phyloP scores from a whole-genome alignment of 2,113 vertebrate species.

The Taxidea taxus region DNA sequence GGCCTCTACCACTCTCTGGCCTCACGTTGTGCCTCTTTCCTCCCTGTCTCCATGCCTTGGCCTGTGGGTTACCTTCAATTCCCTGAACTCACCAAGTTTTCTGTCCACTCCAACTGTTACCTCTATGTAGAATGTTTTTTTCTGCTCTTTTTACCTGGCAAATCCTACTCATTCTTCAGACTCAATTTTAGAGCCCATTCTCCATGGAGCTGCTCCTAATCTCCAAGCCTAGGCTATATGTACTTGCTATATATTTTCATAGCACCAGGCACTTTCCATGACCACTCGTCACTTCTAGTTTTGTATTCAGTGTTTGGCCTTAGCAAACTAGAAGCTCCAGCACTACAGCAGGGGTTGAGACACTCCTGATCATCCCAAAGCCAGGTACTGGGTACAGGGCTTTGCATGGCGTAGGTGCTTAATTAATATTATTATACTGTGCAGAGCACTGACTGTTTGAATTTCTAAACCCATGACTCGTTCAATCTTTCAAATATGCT shows the following conservation, averaged over 20 bases:
- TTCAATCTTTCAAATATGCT: conserved; percentile 8
- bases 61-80: background rate
- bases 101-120: background rate
- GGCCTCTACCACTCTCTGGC: background rate
- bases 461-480: background rate
- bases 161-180: background rate
- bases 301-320: background rate
- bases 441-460: background rate
- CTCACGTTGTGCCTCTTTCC: background rate
- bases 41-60: background rate
- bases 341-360: background rate
- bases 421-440: background rate
- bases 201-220: background rate
- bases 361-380: background rate
- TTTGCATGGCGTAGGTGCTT: background rate
- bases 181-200: background rate
- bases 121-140: background rate
- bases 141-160: background rate
- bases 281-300: background rate
- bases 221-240: background rate
- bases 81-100: background rate
- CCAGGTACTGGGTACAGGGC: background rate
- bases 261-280: background rate
- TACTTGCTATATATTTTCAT: background rate
- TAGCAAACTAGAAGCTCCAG: background rate